Percentiles rank a stretch among this genome's conserved stretches.
Conservation (phyloP, 2,113 vertebrate species). For the Eudyptes chrysolophus region DNA sequence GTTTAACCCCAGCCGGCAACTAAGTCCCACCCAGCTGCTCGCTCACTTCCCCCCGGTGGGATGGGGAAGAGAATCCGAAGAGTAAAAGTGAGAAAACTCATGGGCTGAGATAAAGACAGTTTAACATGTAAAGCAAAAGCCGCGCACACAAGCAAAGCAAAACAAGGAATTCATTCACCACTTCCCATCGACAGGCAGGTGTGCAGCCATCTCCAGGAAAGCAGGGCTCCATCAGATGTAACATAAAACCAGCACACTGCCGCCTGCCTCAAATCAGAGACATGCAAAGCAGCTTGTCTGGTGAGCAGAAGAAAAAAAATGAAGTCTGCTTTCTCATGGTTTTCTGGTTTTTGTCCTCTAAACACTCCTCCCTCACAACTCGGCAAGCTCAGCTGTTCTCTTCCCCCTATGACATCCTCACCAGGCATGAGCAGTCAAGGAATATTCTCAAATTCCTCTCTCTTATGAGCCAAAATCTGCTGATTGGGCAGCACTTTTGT, state of each 20-base stretch:
- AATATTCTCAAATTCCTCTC: neutral
- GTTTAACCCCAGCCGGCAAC: neutral
- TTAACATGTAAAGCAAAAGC: neutral
- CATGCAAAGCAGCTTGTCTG: neutral
- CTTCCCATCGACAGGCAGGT: too few relatives aligned
- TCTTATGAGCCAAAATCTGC: neutral
- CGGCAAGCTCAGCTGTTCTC: neutral
- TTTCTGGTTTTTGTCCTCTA: neutral
- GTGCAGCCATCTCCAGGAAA: neutral
- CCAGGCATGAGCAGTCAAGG: neutral
- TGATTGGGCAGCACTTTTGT: neutral
- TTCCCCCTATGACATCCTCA: neutral
- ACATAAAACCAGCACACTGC: neutral
- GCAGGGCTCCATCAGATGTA: neutral
- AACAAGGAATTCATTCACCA: neutral
- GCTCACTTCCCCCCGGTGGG: rapidly evolving
- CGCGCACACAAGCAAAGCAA: rapidly evolving
- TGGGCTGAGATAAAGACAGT: neutral
- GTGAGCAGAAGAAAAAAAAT: neutral
- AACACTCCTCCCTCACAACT: neutral
- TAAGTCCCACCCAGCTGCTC: neutral
- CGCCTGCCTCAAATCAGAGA: neutral
- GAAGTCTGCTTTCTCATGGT: neutral
- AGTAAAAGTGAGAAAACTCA: neutral
- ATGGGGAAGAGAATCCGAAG: neutral